Base-by-base conservation (phyloP, 64 coral and sea anemone genomes). In the Actinia tenebrosa region DNA sequence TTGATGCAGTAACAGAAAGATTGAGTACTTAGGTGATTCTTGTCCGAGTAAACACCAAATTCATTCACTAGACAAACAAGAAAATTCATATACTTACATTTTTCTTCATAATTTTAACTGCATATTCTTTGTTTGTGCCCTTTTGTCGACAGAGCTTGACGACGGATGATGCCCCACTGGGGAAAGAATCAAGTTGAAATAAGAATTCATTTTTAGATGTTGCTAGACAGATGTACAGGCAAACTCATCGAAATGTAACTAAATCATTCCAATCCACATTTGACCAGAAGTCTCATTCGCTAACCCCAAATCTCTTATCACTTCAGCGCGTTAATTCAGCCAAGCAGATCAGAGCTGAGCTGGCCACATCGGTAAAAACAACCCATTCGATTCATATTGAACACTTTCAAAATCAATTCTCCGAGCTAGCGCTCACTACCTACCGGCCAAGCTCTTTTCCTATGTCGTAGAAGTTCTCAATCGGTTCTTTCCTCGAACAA, bases 61-160 rank as follows among this genome's bases (percentile, higher is more conserved):
- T 50, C 27, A 16, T 20, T 11, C 79, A 45, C 19, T 22, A 81
- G 22, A 50, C 45, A 81, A 81, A 22, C 79, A 81, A 4, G 7
- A 8, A 50, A 80, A 20, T 53, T 27, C 22, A 27, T 83, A 75
- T 55, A 95, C 93, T 91, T 89, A 95, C 97, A 64, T 87, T 94
- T 86, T 95, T 99, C 69, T 92, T 99, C 78, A 99, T 93, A 71
- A 93, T 93, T 77, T 99, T 99, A 44, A 95, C 91, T 26, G 97
- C 97, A 88, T 86, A 99, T 77, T 95, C 89, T 53, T 92, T 88
- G 45, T 87, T 81, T 4, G 90, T 99, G 27, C 90, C 97, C 87
- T 90, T 92, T 78, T 99, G 93, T 68, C 60, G 77, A 16, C 90
- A 94, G 14, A 84, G 37, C 80, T 89, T 99, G 1, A 99, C 97